Conservation (phyloP, 2,113 vertebrate species). For the Grammomys surdaster region DNA sequence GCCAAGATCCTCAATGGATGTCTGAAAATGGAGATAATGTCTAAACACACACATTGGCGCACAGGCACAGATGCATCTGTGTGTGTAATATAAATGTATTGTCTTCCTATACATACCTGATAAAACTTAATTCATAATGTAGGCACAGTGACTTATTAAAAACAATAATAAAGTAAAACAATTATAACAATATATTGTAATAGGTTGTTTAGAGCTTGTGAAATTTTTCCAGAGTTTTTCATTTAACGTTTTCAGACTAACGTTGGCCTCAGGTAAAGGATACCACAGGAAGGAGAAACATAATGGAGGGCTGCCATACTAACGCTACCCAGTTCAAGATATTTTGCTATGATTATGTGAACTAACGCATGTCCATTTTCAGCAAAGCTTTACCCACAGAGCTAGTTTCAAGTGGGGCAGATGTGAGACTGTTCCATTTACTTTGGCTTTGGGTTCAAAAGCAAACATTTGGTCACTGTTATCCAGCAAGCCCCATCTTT, state of each 20-base stretch:
- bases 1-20: neutral
- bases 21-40: neutral
- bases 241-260: neutral
- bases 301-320: neutral
- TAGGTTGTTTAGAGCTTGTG: neutral
- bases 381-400: neutral
- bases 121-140: neutral
- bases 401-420: neutral
- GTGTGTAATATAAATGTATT: neutral
- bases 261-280: neutral
- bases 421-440: neutral
- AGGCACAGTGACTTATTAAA: neutral
- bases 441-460: neutral
- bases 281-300: neutral
- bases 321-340: neutral
- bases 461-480: neutral
- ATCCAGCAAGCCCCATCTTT: neutral
- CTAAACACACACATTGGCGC: neutral
- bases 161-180: neutral
- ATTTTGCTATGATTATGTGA: neutral
- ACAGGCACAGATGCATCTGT: neutral
- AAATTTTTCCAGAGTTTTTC: neutral
- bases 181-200: neutral
- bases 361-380: neutral
- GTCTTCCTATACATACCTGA: neutral